Evolutionary conservation across 2,888 invertebrate genomes (phyloP).

Genomic region (Ophion slaviceki): DNA sequence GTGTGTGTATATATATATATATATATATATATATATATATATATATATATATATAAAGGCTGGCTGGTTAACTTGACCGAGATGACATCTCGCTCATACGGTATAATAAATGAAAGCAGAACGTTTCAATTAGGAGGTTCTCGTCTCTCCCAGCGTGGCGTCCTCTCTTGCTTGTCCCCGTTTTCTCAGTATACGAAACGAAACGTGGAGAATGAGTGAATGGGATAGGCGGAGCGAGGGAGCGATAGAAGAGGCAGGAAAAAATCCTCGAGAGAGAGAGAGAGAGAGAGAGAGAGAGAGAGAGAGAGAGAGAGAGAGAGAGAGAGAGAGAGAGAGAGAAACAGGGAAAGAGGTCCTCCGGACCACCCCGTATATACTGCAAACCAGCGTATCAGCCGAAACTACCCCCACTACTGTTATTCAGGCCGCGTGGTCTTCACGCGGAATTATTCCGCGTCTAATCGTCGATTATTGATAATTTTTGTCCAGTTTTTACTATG

Average conservation of each 20-base stretch:
- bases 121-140: conserved; percentile 80
- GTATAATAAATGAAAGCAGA: conserved; percentile 80
- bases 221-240: conserved; percentile 7
- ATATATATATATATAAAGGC: conserved; percentile 9
- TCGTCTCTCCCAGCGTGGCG: conserved; percentile 80
- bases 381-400: no score
- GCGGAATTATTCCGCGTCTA: no score
- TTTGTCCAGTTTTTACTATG: no score
- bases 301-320: conserved; percentile 24
- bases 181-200: conserved; percentile 58
- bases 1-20: background rate
- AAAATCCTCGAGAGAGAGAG: conserved; percentile 4
- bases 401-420: no score
- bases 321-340: conserved; percentile 16
- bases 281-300: conserved; percentile 2
- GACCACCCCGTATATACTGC: conserved; percentile 75
- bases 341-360: conserved; percentile 50
- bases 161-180: conserved; percentile 59
- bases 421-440: no score
- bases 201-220: conserved; percentile 30
- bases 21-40: background rate
- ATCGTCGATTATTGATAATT: no score
- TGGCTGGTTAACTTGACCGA: conserved; percentile 58
- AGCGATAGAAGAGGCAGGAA: conserved; percentile 7
- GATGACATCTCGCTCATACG: conserved; percentile 76